Percentiles rank a stretch among this genome's conserved stretches.
Conservation (phyloP, 2,797 vertebrate species). For the Cyprinella venusta region DNA sequence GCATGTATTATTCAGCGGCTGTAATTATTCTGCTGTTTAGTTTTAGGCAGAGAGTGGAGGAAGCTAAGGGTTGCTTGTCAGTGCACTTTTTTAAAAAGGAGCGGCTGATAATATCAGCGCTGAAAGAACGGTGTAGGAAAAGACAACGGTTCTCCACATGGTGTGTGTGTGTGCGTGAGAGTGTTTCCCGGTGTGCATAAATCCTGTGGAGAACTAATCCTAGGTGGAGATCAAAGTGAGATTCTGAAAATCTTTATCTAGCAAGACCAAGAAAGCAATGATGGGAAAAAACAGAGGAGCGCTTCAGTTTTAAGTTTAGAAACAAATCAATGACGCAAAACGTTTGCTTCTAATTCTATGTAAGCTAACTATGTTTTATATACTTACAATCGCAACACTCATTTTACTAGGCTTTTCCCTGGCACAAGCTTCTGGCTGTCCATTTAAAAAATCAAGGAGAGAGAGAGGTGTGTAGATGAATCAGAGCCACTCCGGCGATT, state of each 20-base stretch:
- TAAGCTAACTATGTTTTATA: not conserved
- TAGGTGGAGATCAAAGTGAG: constrained; percentile 59
- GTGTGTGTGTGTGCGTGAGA: constrained; percentile 35
- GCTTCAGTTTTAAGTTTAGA: constrained; percentile 29
- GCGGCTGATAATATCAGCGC: constrained; percentile 13
- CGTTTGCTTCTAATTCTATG: constrained; percentile 32
- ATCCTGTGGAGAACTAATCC: constrained; percentile 54
- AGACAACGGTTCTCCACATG: not conserved
- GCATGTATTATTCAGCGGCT: constrained; percentile 53
- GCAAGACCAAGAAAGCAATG: constrained; percentile 45
- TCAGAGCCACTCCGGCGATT: constrained; percentile 63
- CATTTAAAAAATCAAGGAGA: constrained; percentile 42
- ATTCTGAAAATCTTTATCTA: constrained; percentile 53
- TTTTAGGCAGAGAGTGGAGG: constrained; percentile 40
- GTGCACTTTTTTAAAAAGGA: constrained; percentile 27
- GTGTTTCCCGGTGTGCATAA: constrained; percentile 43
- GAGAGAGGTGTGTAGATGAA: constrained; percentile 19
- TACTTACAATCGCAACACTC: not conserved
- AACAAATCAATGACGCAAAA: constrained; percentile 18
- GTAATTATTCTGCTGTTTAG: constrained; percentile 52
- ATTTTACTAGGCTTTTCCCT: constrained; percentile 19
- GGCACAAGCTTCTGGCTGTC: not conserved
- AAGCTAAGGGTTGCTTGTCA: constrained; percentile 47
- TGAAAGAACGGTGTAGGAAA: not conserved
- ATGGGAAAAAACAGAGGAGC: constrained; percentile 25